Percentiles rank a stretch among this genome's conserved stretches.
Evolutionary conservation across 2,797 vertebrate genomes (phyloP).

Genomic region (Peromyscus eremicus): DNA sequence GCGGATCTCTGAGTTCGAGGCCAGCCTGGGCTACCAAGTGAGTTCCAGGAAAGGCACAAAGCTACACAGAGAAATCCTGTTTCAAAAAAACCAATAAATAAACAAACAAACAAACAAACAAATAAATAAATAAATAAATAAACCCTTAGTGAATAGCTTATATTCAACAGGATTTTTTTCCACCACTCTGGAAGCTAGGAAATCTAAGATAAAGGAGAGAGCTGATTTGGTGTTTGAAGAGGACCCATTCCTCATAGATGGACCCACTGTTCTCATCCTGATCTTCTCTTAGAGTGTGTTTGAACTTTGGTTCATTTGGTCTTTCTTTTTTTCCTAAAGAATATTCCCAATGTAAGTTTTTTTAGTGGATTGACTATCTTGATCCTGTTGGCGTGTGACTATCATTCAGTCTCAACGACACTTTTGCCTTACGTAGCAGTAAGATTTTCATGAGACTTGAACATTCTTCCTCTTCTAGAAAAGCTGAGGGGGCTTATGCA

Average conservation of each 20-base stretch:
- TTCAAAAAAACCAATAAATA: no score
- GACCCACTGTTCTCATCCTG: not conserved
- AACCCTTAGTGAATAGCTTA: not conserved
- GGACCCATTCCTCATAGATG: not conserved
- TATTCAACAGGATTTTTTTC: not conserved
- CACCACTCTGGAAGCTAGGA: not conserved
- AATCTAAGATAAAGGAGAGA: not conserved
- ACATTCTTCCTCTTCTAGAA: slow-evolving; percentile 34
- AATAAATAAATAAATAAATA: no score
- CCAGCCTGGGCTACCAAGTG: no score
- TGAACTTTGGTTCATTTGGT: not conserved
- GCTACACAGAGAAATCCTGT: no score
- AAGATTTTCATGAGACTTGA: not conserved
- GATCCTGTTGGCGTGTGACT: slow-evolving; percentile 16
- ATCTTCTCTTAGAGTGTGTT: not conserved
- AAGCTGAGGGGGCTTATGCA: not conserved
- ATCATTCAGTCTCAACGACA: not conserved
- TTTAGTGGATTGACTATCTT: not conserved
- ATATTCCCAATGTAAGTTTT: not conserved
- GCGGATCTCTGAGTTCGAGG: no score
- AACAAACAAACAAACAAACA: no score
- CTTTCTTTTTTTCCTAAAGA: not conserved
- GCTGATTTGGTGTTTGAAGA: not conserved
- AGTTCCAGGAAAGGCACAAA: no score
- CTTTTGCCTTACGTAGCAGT: not conserved